Conservation (phyloP, 1,140 invertebrate genomes). For the Oryctes rhinoceros region DNA sequence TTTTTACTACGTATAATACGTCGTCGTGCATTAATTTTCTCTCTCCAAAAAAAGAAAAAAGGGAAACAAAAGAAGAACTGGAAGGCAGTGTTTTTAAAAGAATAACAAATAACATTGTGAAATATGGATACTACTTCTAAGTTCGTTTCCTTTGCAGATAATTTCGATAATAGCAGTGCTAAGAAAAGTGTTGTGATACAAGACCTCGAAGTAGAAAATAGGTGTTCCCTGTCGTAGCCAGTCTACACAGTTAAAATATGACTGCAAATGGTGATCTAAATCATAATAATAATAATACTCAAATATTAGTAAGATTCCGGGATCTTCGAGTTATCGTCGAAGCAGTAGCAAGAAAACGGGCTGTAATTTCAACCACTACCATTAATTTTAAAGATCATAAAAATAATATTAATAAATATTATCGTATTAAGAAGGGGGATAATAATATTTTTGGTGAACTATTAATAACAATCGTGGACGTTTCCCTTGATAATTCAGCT, state of each 20-base stretch:
- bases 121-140: no score
- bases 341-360: background rate
- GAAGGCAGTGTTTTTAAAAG: no score
- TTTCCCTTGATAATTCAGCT: background rate
- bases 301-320: background rate
- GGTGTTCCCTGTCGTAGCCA: background rate
- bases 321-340: background rate
- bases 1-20: no score
- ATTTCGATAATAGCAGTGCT: background rate
- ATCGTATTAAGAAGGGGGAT: background rate
- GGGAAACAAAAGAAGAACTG: no score
- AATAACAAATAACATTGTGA: no score
- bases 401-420: background rate
- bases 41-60: no score
- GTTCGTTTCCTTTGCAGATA: background rate
- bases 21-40: no score
- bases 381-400: slow-evolving; percentile 16
- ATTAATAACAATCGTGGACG: background rate
- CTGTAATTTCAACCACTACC: slow-evolving; percentile 21
- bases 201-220: background rate
- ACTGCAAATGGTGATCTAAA: slow-evolving; percentile 1
- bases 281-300: background rate
- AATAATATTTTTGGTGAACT: background rate
- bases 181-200: slow-evolving; percentile 9
- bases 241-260: slow-evolving; percentile 12